Evolutionary conservation across 2,888 invertebrate species (phyloP), one percentile per base, ranked within the genome.

Genomic region (Sisyra terminalis): DNA sequence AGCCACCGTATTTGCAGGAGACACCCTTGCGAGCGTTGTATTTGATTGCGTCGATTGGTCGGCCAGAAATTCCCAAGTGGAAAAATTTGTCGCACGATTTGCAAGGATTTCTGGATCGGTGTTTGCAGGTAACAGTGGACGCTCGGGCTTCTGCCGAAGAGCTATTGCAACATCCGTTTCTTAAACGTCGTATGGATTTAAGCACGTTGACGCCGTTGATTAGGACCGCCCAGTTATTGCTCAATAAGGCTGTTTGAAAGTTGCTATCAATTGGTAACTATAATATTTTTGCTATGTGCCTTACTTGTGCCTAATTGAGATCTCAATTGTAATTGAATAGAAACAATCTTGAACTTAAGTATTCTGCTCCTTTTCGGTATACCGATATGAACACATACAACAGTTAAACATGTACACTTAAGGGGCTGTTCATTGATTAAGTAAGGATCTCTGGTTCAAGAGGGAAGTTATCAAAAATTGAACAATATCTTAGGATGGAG

Each of bases 1-100:
- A 93, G 57, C 96, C 96, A 0, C 97, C 97, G 0, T 97, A 97
- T 59, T 73, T 97, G 61, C 85, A 90, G 54, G 96, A 97, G 61
- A 84, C 92, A 0, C 94, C 94, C 0, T 60, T 94, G 16, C 69
- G 87, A 50, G 93, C 96, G 10, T 70, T 97, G 39, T 97, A 93
- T 69, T 68, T 94, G 51, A 97, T 97, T 47, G 94, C 96, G 1
- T 88, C 93, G 1, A 88, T 90, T 47, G 96, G 96, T 2, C 78
- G 93, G 53, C 97, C 97, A 0, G 79, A 83, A 52, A 81, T 97
- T 48, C 83, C 85, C 15, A 73, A 84, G 49, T 84, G 85, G 78
- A 75, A 80, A 31, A 77, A 75, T 41, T 64, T 93, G 13, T 86
- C 88, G 16, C 66, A 74, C 0, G 74, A 78, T 42, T 74, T 90